Percentiles rank a stretch among this genome's conserved stretches.
These are phyloP conservation scores for Lagopus muta DNA, from an alignment of 2,113 vertebrate genomes.

Conservation along the genomic window DNA sequence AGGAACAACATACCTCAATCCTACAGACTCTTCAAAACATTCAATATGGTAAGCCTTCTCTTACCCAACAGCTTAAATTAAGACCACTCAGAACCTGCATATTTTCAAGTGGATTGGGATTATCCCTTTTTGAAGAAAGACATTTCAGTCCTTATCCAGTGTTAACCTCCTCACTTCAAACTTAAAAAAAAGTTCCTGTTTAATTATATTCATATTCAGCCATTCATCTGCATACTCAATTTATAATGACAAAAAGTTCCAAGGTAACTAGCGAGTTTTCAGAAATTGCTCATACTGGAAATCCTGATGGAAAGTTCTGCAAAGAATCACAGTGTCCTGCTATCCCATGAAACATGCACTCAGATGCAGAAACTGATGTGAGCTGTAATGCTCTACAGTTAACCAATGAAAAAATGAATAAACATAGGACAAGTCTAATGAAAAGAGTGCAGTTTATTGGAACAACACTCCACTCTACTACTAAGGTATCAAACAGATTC, in stretches of 20 bases:
- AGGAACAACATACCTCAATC: not conserved
- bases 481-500: not conserved
- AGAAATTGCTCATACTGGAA: not conserved
- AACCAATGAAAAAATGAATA: not conserved
- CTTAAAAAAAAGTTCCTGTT: not conserved
- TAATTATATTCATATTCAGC: not conserved
- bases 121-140: not conserved
- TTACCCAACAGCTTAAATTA: not conserved
- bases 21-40: not conserved
- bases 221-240: not conserved
- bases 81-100: accelerated
- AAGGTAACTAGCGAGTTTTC: not conserved
- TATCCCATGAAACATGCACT: not conserved
- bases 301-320: not conserved
- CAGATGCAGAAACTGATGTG: not conserved
- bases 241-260: not conserved
- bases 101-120: not conserved
- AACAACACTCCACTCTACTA: not conserved
- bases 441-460: not conserved
- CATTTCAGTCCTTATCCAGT: not conserved
- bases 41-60: not conserved
- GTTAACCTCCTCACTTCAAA: not conserved
- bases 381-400: not conserved
- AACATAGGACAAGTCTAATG: not conserved
- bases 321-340: not conserved